phyloP scores from a whole-genome alignment of 2,888 invertebrate genomes.

The Nemotelus pantherinus region DNA sequence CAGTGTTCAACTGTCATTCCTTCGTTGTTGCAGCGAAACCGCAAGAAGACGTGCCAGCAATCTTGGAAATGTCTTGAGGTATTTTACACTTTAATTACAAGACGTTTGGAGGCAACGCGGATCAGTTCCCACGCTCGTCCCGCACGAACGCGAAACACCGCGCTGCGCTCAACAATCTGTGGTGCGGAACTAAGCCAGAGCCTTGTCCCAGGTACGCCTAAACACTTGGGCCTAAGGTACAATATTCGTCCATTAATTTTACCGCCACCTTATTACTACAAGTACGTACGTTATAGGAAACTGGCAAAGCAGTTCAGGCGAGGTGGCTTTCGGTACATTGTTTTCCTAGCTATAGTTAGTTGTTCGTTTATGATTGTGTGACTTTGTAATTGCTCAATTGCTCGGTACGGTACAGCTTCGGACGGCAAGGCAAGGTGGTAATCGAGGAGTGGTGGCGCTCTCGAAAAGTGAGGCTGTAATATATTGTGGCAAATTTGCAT shows the following conservation, averaged over 20 bases:
- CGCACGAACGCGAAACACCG: constrained; percentile 11
- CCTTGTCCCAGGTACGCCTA: constrained; percentile 1
- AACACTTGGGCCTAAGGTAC: neutral
- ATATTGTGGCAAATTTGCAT: constrained; percentile 20
- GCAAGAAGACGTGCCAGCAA: constrained; percentile 46
- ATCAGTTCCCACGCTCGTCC: constrained; percentile 36
- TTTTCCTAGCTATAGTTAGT: neutral
- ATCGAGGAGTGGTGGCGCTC: constrained; percentile 15
- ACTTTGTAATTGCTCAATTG: neutral
- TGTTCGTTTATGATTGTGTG: constrained; percentile 8
- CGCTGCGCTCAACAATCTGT: neutral
- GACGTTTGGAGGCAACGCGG: constrained; percentile 37
- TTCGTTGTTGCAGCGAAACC: constrained; percentile 28
- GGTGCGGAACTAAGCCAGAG: neutral
- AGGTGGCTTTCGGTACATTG: constrained; percentile 21
- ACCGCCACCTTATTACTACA: neutral
- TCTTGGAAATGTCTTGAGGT: constrained; percentile 46
- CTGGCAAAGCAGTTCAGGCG: constrained; percentile 14
- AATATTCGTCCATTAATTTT: constrained; percentile 20
- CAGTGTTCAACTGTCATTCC: constrained; percentile 20
- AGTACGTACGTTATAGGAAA: neutral
- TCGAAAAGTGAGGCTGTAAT: constrained; percentile 24
- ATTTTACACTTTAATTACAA: constrained; percentile 44
- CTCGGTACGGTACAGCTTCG: neutral
- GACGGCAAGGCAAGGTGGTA: neutral